Evolutionary conservation across 2,113 vertebrate genomes (phyloP), one percentile per base, ranked within the genome.

Genomic region (Aramus guarauna): DNA sequence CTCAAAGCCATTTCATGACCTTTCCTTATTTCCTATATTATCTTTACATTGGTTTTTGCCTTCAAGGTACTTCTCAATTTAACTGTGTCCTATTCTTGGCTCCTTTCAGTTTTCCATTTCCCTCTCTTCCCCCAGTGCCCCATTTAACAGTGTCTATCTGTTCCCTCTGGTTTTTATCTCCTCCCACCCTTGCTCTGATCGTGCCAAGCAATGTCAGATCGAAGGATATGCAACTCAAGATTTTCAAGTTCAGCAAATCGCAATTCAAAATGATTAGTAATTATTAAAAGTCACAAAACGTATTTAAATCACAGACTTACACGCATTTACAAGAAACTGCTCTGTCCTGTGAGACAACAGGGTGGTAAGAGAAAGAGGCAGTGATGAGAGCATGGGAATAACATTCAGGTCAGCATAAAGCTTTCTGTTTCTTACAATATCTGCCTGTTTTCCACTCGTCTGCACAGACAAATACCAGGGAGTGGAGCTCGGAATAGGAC

Each of bases 321-420:
- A 0, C 7, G 13, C 7, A 7, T 22, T 43, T 27, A 1, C 19
- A 45, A 48, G 43, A 55, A 15, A 1, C 17, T 39, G 32, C 30
- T 75, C 17, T 41, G 64, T 34, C 32, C 50, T 20, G n/a, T 32
- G 86, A 39, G 36, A 15, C 8, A 20, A 4, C 8, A 9, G 62
- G 43, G 24, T 12, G 62, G 1, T 15, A 4, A 32, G 20, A 52
- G 43, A 32, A 43, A 27, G 41, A 74, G 66, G n/a, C 24, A 59
- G 48, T 20, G 11, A 2, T 4, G 55, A 30, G 41, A 32, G 43
- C 11, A 12, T 5, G 60, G 71, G 58, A 7, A 9, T 11, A 6
- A 15, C 5, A 15, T 24, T 11, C 36, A 32, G 88, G 53, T 10
- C 45, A 90, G 59, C 37, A 16, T 7, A 20, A 29, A 22, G 53